Percentiles rank a stretch among this genome's conserved stretches.
Evolutionary conservation across 2,113 vertebrate genomes (phyloP).

Genomic region (Forbesichthys papilliferus): DNA sequence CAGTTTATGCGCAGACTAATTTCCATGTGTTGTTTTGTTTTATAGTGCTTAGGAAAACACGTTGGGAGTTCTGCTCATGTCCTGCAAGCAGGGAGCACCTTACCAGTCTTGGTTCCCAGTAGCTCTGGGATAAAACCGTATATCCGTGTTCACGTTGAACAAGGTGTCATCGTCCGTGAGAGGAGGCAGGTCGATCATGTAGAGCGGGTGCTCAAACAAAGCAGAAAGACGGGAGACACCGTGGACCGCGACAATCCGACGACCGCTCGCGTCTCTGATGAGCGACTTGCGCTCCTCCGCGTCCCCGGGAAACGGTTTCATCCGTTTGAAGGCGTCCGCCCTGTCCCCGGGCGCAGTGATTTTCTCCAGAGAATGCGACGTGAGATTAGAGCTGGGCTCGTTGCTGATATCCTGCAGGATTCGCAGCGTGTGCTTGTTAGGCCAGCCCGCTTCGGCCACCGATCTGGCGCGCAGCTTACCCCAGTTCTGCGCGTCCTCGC

Average conservation of each 20-base stretch:
- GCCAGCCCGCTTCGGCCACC: conserved; percentile 82
- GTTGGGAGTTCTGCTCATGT: too few species aligned
- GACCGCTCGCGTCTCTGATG: conserved; percentile 54
- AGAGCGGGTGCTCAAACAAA: conserved; percentile 87
- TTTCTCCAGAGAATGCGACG: conserved; percentile 85
- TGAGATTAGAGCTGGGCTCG: conserved; percentile 88
- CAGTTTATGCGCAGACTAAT: too few species aligned
- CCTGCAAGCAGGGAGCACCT: conserved; percentile 50
- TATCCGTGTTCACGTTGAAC: conserved; percentile 91
- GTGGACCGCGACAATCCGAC: background rate
- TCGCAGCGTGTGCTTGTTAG: conserved; percentile 89
- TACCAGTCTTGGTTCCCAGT: conserved; percentile 87
- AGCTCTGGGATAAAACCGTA: conserved; percentile 87
- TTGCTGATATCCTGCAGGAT: conserved; percentile 93
- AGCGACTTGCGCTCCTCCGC: conserved; percentile 63
- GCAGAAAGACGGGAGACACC: conserved; percentile 73
- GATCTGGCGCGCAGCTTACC: conserved; percentile 68
- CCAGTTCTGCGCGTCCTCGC: conserved; percentile 69
- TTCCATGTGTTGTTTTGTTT: too few species aligned
- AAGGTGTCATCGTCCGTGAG: conserved; percentile 86
- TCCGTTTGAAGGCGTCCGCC: conserved; percentile 48
- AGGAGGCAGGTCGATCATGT: conserved; percentile 73
- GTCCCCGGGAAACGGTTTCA: conserved; percentile 36
- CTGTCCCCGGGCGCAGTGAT: conserved; percentile 62
- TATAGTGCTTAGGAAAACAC: background rate